Percentiles rank a stretch among this genome's conserved stretches.
Evolutionary conservation across 2,797 vertebrate genomes (phyloP).

Genomic region (Pangasius djambal): DNA sequence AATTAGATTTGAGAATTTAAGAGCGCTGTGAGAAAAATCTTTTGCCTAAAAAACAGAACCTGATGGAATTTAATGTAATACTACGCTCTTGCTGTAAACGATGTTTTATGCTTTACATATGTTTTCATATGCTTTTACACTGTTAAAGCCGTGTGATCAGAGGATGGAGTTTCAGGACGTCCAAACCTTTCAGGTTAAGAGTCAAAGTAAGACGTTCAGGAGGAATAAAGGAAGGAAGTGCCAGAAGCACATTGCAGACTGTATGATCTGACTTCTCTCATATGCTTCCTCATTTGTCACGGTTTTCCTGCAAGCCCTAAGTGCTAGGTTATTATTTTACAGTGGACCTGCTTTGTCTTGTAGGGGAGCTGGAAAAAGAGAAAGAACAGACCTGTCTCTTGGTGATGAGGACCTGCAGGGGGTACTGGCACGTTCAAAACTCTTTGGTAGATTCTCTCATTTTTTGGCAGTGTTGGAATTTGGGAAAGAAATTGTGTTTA

Average conservation of each 20-base stretch:
- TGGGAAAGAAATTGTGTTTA: not conserved
- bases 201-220: not conserved
- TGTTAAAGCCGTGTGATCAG: not conserved
- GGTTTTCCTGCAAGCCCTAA: not conserved
- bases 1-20: too few relatives aligned
- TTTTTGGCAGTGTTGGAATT: not conserved
- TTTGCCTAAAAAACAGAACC: not conserved
- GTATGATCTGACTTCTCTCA: constrained; percentile 13
- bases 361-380: not conserved
- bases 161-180: too few relatives aligned
- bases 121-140: not conserved
- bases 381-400: not conserved
- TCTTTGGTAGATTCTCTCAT: not conserved
- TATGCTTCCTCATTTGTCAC: constrained; percentile 19
- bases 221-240: constrained; percentile 4
- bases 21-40: too few relatives aligned
- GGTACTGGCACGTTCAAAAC: not conserved
- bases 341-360: not conserved
- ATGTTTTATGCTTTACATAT: not conserved
- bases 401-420: not conserved
- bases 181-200: not conserved
- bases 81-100: not conserved
- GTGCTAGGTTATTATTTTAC: not conserved
- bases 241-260: not conserved
- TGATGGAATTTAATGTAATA: not conserved